Evolutionary conservation across 2,888 invertebrate species (phyloP).

Genomic region (Chesias legatella): DNA sequence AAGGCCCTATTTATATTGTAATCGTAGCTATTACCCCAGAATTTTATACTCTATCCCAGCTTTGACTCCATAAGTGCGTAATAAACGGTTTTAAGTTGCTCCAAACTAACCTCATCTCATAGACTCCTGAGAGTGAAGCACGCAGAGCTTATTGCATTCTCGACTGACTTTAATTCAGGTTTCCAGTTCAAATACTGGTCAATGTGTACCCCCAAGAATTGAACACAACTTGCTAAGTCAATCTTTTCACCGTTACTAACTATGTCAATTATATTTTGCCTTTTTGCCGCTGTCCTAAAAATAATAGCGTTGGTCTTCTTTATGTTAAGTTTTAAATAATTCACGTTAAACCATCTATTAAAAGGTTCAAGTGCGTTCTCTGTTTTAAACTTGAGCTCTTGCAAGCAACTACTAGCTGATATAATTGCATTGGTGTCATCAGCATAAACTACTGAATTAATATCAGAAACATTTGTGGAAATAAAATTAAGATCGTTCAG

Average conservation of each 20-base stretch:
- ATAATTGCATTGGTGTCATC: background rate
- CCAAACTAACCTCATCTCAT: conserved; percentile 1
- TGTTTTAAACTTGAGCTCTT: background rate
- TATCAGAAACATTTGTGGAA: background rate
- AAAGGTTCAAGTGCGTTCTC: background rate
- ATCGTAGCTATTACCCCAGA: too few relatives aligned
- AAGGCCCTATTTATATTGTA: too few relatives aligned
- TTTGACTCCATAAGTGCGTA: too few relatives aligned
- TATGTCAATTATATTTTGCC: background rate
- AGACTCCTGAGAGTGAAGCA: conserved; percentile 2
- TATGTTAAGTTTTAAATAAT: conserved; percentile 1
- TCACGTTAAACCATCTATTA: background rate
- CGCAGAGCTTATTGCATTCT: conserved; percentile 3
- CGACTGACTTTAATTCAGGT: background rate
- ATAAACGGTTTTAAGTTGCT: conserved; percentile 1
- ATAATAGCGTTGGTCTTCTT: background rate
- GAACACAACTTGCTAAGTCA: background rate
- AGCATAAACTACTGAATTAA: background rate
- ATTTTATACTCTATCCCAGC: background rate
- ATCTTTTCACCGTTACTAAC: background rate
- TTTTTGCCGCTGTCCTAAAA: background rate
- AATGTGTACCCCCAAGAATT: conserved; percentile 3
- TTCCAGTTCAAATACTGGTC: conserved; percentile 6
- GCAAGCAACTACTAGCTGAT: background rate
- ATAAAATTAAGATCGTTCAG: conserved; percentile 1